Evolutionary conservation across 1,140 invertebrate genomes (phyloP), one percentile per base, ranked within the genome.

Genomic region (Drosophila athabasca): DNA sequence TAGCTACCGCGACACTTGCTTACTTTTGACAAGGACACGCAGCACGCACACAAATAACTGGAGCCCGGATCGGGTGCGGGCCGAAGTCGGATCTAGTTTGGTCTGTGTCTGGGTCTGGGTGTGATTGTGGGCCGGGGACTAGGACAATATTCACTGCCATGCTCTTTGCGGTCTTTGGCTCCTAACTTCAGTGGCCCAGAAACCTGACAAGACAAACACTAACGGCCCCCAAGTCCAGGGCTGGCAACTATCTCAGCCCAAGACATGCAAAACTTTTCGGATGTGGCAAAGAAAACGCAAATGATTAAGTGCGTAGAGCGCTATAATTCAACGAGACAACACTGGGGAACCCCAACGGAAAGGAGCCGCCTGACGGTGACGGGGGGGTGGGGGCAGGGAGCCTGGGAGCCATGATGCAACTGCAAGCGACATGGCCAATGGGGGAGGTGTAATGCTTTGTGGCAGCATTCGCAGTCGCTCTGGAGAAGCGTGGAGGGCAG

Each of bases 311-410:
- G 74, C 82, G 74, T 78, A 67, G 82, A 76, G 70, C 57, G 83
- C 69, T 76, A 85, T 85, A 85, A 85, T 85, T 87, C 82, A 87
- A 68, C 69, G 67, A 66, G 82, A 87, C 82, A 87, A 87, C 82
- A 82, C 69, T 69, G 48, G 43, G 65, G 51, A 69, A 35, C 67
- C n/a, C 29, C 39, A 48, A 43, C 44, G 51, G 71, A 22, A 58
- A 62, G 67, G 9, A 60, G 52, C 13, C n/a, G 49, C 24, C 31
- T 35, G 31, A 43, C 49, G 35, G 15, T 31, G 54, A 24, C 11
- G 19, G 9, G 15, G 6, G 9, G 11, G 9, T 7, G 3, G 19
- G 7, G 35, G 0, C 35, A 15, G 6, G 17, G 51, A 35, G 1
- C 11, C 11, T 5, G 11, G 35, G 0, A 39, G 41, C 11, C 46